These are phyloP conservation scores for Thalassaphorura encarpata DNA, from an alignment of 1,140 invertebrate genomes.

Conservation along the genomic window DNA sequence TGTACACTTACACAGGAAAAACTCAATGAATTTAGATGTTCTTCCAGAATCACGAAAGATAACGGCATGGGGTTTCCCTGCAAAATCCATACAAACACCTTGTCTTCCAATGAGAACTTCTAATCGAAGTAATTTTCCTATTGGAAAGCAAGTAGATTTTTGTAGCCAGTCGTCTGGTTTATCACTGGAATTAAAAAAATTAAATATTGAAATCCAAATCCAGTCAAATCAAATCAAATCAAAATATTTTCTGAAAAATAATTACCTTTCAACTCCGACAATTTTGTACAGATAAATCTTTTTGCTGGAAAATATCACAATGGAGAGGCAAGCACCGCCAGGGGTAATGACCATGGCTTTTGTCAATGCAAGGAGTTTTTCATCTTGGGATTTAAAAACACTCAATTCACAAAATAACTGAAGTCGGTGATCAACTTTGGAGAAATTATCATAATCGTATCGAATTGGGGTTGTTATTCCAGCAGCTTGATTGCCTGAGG, in stretches of 20 bases:
- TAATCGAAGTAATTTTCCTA: constrained; percentile 18
- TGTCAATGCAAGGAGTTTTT: constrained; percentile 16
- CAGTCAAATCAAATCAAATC: not conserved
- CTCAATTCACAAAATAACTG: constrained; percentile 23
- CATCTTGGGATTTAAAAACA: constrained; percentile 23
- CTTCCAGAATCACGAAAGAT: constrained; percentile 24
- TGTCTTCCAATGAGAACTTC: constrained; percentile 31
- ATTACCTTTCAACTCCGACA: constrained; percentile 23
- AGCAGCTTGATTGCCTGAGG: not conserved
- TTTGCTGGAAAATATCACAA: constrained; percentile 24
- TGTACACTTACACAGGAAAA: constrained; percentile 19
- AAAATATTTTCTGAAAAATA: not conserved
- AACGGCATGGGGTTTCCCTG: constrained; percentile 24
- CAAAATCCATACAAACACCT: constrained; percentile 26
- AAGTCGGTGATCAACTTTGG: constrained; percentile 25
- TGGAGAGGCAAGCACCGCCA: not conserved
- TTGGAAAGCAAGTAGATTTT: constrained; percentile 11
- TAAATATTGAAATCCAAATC: not conserved
- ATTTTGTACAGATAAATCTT: constrained; percentile 31
- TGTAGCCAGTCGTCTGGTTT: constrained; percentile 26
- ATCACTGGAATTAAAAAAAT: constrained; percentile 19
- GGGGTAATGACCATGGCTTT: constrained; percentile 22
- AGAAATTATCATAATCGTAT: constrained; percentile 28
- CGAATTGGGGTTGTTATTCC: constrained; percentile 10
- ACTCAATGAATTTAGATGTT: constrained; percentile 25